phyloP scores from a whole-genome alignment of 1,140 invertebrate genomes.

The Drosophila micromelanica region DNA sequence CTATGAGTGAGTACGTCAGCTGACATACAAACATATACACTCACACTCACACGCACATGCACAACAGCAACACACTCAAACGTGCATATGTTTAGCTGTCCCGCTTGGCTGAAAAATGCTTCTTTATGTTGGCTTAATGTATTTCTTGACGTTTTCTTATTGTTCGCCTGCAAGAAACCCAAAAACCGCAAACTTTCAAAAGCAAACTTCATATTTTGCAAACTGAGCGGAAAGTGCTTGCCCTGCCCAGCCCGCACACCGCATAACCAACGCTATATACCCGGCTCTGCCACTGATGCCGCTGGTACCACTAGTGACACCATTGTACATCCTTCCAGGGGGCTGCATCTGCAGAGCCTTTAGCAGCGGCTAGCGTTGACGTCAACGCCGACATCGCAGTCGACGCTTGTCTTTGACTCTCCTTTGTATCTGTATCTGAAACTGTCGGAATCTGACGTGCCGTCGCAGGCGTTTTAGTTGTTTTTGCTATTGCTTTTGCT shows the following conservation, averaged over 20 bases:
- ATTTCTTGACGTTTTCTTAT: slow-evolving; percentile 66
- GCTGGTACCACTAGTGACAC: slow-evolving; percentile 46
- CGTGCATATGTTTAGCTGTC: slow-evolving; percentile 45
- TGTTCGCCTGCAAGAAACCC: slow-evolving; percentile 60
- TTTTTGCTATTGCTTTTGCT: slow-evolving; percentile 7
- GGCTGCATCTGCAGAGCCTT: slow-evolving; percentile 21
- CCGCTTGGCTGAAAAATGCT: slow-evolving; percentile 57
- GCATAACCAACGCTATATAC: slow-evolving; percentile 23
- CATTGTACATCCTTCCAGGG: slow-evolving; percentile 37
- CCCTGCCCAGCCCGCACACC: slow-evolving; percentile 9
- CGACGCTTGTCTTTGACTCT: slow-evolving; percentile 22
- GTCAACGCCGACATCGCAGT: slow-evolving; percentile 9
- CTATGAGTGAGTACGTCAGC: slow-evolving; percentile 48
- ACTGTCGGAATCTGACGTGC: slow-evolving; percentile 49
- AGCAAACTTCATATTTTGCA: slow-evolving; percentile 71
- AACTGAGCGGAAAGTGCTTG: slow-evolving; percentile 62
- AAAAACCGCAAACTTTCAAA: slow-evolving; percentile 69
- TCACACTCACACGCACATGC: slow-evolving; percentile 4
- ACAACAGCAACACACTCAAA: neutral
- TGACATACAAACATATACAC: slow-evolving; percentile 21
- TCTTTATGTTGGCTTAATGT: slow-evolving; percentile 67
- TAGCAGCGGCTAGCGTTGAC: neutral
- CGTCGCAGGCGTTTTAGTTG: slow-evolving; percentile 36
- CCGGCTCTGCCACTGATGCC: slow-evolving; percentile 2
- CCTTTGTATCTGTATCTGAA: slow-evolving; percentile 46